These are phyloP conservation scores for Lordiphosa clarofinis DNA, from an alignment of 1,140 invertebrate species.

Conservation along the genomic window DNA sequence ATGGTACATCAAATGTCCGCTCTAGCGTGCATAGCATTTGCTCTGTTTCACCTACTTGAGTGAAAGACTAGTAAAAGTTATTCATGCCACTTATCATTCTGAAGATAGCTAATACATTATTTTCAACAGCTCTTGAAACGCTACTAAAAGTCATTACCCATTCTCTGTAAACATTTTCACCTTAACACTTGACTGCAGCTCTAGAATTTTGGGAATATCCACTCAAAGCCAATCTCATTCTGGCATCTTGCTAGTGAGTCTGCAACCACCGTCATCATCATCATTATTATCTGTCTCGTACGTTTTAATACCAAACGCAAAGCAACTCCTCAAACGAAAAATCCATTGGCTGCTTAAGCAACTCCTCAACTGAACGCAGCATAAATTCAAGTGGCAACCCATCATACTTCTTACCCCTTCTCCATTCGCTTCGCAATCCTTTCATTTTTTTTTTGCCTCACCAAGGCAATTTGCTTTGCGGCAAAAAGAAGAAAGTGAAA, in stretches of 20 bases:
- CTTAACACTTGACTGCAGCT: no score
- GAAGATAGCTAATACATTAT: no score
- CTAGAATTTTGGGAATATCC: no score
- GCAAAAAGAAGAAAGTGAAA: conserved; percentile 17
- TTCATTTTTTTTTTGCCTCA: conserved; percentile 13
- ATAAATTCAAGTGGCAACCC: conserved; percentile 30
- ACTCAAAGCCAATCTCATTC: conserved; percentile 10
- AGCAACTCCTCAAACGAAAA: conserved; percentile 3
- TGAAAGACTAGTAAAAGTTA: no score
- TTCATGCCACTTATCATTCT: no score
- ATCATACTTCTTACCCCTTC: conserved; percentile 11
- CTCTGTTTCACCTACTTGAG: no score
- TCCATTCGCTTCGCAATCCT: conserved; percentile 13
- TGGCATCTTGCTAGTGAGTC: conserved; percentile 6
- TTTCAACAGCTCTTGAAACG: no score
- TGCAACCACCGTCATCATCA: conserved; percentile 11
- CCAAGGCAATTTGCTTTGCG: conserved; percentile 47
- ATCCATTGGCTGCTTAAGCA: neutral
- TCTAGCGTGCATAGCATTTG: no score
- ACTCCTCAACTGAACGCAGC: conserved; percentile 22
- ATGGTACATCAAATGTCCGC: no score
- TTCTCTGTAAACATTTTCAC: no score
- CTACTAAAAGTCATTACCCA: no score
- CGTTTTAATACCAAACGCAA: conserved; percentile 17
- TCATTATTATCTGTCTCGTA: conserved; percentile 17